Evolutionary conservation across 2,888 invertebrate species (phyloP).

Genomic region (Entomobrya multifasciata): DNA sequence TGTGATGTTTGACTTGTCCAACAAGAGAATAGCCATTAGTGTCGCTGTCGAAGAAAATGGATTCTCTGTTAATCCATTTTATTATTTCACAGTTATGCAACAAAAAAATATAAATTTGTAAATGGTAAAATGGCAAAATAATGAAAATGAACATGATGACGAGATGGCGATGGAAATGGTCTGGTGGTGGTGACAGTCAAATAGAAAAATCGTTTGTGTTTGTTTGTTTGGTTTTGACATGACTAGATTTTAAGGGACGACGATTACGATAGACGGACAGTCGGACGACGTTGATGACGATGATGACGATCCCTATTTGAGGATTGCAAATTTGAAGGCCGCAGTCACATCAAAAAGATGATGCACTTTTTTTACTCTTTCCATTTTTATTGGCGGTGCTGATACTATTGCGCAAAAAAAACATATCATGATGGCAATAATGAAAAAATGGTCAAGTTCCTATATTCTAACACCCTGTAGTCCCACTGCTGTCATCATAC

Average conservation of each 20-base stretch:
- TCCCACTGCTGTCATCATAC: no score
- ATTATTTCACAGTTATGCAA: conserved; percentile 52
- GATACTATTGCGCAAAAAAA: conserved; percentile 25
- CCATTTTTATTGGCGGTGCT: not conserved
- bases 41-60: not conserved
- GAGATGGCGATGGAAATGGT: no score
- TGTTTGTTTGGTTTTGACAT: conserved; percentile 17
- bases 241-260: not conserved
- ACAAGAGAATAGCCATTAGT: conserved; percentile 40
- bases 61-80: conserved; percentile 16
- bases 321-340: conserved; percentile 23
- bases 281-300: no score
- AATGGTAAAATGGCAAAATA: not conserved
- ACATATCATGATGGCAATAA: not conserved
- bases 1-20: not conserved
- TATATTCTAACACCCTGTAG: no score
- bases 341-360: conserved; percentile 1
- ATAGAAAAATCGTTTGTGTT: not conserved
- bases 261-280: not conserved
- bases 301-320: no score
- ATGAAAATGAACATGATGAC: not conserved
- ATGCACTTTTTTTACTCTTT: conserved; percentile 6
- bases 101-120: conserved; percentile 27
- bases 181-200: not conserved
- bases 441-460: not conserved